These are phyloP conservation scores for Ophiothrix spiculata DNA, from an alignment of 35 echinoderm and acorn worm species.

Conservation along the genomic window DNA sequence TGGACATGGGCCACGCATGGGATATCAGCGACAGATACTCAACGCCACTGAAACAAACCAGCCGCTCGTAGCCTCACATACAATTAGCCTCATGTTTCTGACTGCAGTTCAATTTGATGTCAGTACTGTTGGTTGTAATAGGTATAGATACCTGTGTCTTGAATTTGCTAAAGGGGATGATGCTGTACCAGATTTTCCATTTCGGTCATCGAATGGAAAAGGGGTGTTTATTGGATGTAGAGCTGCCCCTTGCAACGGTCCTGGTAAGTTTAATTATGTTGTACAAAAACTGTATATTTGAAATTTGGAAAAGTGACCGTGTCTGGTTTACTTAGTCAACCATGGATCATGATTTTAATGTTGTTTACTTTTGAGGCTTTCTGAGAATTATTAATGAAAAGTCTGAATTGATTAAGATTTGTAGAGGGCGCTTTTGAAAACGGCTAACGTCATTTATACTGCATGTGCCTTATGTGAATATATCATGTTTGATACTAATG, in stretches of 20 bases:
- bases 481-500: too few relatives aligned
- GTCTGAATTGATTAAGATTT: too few relatives aligned
- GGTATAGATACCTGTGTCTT: conserved; percentile 61
- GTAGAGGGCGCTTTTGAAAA: too few relatives aligned
- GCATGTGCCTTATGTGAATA: too few relatives aligned
- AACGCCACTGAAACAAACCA: background rate
- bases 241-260: conserved; percentile 20
- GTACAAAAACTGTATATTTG: too few relatives aligned
- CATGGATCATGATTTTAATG: too few relatives aligned
- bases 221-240: conserved; percentile 11
- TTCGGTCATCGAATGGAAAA: conserved; percentile 11
- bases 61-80: background rate
- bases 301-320: too few relatives aligned
- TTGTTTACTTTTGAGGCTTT: too few relatives aligned
- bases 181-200: conserved; percentile 32
- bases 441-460: too few relatives aligned
- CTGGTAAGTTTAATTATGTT: too few relatives aligned
- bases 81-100: background rate
- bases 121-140: conserved; percentile 44
- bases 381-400: too few relatives aligned
- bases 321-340: too few relatives aligned
- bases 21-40: conserved; percentile 60
- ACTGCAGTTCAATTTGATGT: conserved; percentile 44
- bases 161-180: conserved; percentile 56
- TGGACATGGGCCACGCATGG: conserved; percentile 73